Evolutionary conservation across 1,140 invertebrate genomes (phyloP), one percentile per base, ranked within the genome.

Genomic region (Hycleus phaleratus): DNA sequence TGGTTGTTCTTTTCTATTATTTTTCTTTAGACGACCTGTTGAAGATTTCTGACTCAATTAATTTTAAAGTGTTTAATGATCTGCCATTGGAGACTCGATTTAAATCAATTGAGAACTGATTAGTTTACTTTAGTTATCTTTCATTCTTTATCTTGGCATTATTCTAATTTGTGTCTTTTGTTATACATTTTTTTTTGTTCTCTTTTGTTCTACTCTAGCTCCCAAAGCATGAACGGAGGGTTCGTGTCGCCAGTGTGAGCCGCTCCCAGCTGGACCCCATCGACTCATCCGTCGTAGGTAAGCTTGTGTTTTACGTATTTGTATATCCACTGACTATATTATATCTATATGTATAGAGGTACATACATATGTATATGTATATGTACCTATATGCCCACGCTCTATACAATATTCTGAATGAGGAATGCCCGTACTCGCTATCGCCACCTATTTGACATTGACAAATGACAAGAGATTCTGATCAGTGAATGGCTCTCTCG

Each of bases 181-280:
- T 42, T 42, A 7, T 42, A 18, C 18, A 18, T 42, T 42, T 42
- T n/a, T n/a, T 9, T n/a, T 10, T n/a, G 9, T n/a, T 42, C 40
- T 61, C 66, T 62, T 61, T 58, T 56, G 63, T 66, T 67, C 67
- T 53, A 79, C 32, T 79, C 4, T 74, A 83, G 81, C 59, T 79
- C 81, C 45, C 80, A 81, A 68, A 74, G 76, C 32, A 78, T 83
- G 75, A 76, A 76, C 64, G 81, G 79, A 62, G 81, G 81, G 38
- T 83, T 81, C 68, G 81, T 83, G 52, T 82, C 81, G 53, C 81
- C 81, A 25, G 81, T 84, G 62, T 84, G 79, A 77, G 64, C 70
- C 59, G 59, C 58, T 64, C 64, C 60, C 53, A 60, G 61, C 58
- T 63, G 66, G 61, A 68, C 62, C 61, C 25, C 42, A 40, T 44